phyloP scores from a whole-genome alignment of 2,888 invertebrate genomes.

The Mystacides longicornis region DNA sequence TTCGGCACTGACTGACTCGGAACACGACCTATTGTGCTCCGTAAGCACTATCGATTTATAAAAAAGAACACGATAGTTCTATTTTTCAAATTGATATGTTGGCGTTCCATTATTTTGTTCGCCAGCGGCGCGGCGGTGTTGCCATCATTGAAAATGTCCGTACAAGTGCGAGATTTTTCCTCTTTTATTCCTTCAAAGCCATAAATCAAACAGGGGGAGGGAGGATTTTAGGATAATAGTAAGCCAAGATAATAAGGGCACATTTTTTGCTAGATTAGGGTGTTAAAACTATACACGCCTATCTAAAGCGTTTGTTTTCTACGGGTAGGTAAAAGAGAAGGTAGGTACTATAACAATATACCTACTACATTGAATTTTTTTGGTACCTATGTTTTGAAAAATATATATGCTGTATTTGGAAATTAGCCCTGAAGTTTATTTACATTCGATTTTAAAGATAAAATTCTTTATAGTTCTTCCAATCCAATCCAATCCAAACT shows the following conservation, averaged over 20 bases:
- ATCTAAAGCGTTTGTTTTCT: no score
- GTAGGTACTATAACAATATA: no score
- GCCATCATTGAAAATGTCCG: constrained; percentile 15
- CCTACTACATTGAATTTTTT: no score
- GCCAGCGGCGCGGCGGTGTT: neutral
- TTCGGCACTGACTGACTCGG: no score
- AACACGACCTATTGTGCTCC: neutral
- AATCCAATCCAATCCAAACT: no score
- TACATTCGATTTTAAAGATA: no score
- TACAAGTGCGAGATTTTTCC: constrained; percentile 10
- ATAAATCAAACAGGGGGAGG: constrained; percentile 14
- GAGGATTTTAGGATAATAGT: constrained; percentile 20
- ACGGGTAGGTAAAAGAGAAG: no score
- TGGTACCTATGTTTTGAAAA: no score
- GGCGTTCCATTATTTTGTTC: neutral
- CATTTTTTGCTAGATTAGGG: constrained; percentile 14
- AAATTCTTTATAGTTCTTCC: no score
- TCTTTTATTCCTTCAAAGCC: constrained; percentile 11
- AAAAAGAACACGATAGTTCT: neutral
- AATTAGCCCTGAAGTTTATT: no score
- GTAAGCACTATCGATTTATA: neutral
- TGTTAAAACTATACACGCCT: constrained; percentile 19
- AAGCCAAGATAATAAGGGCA: constrained; percentile 16
- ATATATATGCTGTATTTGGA: no score
- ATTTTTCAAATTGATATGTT: constrained; percentile 1